phyloP scores from a whole-genome alignment of 2,797 vertebrate genomes.

The Micrastur ruficollis region DNA sequence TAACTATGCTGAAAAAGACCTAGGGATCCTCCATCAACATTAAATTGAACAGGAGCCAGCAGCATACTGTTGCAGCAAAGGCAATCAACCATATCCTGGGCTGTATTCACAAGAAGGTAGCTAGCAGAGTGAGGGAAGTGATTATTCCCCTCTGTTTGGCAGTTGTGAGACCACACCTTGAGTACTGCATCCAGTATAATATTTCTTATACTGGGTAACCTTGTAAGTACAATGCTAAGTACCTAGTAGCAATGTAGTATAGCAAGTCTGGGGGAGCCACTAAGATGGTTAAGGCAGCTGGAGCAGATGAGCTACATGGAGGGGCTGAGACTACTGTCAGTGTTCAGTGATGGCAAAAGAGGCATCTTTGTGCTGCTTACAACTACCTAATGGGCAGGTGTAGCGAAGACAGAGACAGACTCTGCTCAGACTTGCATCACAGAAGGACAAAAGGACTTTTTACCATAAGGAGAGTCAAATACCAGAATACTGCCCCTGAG shows the following conservation, averaged over 20 bases:
- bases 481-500: background rate
- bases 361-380: background rate
- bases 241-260: fast-evolving
- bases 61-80: background rate
- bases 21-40: background rate
- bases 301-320: background rate
- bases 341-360: background rate
- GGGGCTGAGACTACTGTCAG: background rate
- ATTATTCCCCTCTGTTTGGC: background rate
- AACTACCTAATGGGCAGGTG: background rate
- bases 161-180: background rate
- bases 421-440: background rate
- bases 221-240: background rate
- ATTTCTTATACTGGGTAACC: background rate
- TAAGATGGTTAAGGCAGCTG: background rate
- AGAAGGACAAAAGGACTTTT: background rate
- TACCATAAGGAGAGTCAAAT: background rate
- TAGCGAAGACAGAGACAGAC: background rate
- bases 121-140: background rate
- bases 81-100: fast-evolving
- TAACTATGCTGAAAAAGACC: background rate
- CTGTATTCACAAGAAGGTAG: background rate
- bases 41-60: background rate
- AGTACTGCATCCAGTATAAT: background rate
- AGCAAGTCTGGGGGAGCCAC: background rate